Percentiles rank a stretch among this genome's conserved stretches.
Evolutionary conservation across 2,797 vertebrate genomes (phyloP).

Genomic region (Helostoma temminkii): DNA sequence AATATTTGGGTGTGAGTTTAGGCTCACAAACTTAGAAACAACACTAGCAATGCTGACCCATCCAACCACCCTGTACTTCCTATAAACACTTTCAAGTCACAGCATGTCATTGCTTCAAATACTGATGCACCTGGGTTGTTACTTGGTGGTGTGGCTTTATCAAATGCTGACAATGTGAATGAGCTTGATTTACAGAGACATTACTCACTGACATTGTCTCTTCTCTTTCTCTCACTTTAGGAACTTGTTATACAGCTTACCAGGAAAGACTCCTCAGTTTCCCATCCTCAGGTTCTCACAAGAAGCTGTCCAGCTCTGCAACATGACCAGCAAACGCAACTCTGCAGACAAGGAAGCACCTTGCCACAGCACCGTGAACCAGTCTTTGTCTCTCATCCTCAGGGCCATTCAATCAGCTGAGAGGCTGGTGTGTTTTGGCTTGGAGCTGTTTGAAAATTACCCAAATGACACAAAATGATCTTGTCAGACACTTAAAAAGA

Average conservation of each 20-base stretch:
- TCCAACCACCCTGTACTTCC: too few relatives aligned
- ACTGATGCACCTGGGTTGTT: too few relatives aligned
- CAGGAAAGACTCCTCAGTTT: constrained; percentile 85
- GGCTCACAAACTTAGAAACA: too few relatives aligned
- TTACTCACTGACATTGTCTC: background rate
- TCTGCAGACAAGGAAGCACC: constrained; percentile 64
- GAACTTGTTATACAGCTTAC: constrained; percentile 92
- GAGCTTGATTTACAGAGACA: background rate
- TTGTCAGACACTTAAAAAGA: background rate
- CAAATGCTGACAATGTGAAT: too few relatives aligned
- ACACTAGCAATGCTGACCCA: too few relatives aligned
- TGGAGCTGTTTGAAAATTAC: constrained; percentile 91
- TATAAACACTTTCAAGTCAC: too few relatives aligned
- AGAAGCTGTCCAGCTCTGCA: constrained; percentile 70
- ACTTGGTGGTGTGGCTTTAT: too few relatives aligned
- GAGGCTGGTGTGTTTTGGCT: constrained; percentile 89
- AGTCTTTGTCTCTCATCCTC: constrained; percentile 87
- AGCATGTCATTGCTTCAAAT: too few relatives aligned
- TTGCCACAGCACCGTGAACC: constrained; percentile 62
- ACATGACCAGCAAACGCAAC: constrained; percentile 33
- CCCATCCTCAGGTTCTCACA: constrained; percentile 87
- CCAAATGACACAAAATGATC: constrained; percentile 55
- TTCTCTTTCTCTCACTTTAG: constrained; percentile 69
- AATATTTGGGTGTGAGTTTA: too few relatives aligned
- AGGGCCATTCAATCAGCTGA: constrained; percentile 90